Evolutionary conservation across 2,797 vertebrate species (phyloP), one percentile per base, ranked within the genome.

Genomic region (Esox lucius): DNA sequence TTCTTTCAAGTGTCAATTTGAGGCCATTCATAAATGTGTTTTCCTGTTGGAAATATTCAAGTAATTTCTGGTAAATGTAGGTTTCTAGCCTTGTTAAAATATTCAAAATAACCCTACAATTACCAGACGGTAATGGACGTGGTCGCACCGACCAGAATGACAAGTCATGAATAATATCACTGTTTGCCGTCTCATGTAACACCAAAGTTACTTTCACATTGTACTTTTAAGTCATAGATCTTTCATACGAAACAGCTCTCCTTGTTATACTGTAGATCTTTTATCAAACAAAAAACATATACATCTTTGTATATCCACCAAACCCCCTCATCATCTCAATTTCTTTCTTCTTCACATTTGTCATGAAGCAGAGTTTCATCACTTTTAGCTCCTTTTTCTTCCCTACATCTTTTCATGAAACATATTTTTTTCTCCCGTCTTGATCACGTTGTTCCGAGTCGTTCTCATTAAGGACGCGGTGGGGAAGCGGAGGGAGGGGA

Each of bases 341-440:
- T 65, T 71, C 33, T 28, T 49, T 59, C n/a, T 8, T 72, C 65
- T 68, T 67, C 74, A 49, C 69, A 46, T 62, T 75, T 68, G 49
- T 74, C 4, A 76, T 31, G 51, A 61, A 75, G 66, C 35, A 68
- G 51, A 15, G 8, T 66, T 74, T n/a, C 9, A 7, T 71, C 71
- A 59, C 24, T 59, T 48, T n/a, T 31, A 3, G 24, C 62, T 48
- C 28, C 59, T n/a, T 65, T 64, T 66, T 49, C 31, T 24, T 73
- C 22, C 7, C 42, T 28, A 59, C 53, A 12, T 56, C 28, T 64
- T 65, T 33, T 19, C 62, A 59, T 24, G 22, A 31, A 28, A 31
- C 26, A 3, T 64, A 15, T 56, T 24, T 24, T 35, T 24, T 24
- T 12, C n/a, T 59, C n/a, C 22, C 13, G 62, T 33, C 62, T 65